These are phyloP conservation scores for Leucophora obtusa DNA, from an alignment of 2,888 invertebrate genomes.

Conservation along the genomic window DNA sequence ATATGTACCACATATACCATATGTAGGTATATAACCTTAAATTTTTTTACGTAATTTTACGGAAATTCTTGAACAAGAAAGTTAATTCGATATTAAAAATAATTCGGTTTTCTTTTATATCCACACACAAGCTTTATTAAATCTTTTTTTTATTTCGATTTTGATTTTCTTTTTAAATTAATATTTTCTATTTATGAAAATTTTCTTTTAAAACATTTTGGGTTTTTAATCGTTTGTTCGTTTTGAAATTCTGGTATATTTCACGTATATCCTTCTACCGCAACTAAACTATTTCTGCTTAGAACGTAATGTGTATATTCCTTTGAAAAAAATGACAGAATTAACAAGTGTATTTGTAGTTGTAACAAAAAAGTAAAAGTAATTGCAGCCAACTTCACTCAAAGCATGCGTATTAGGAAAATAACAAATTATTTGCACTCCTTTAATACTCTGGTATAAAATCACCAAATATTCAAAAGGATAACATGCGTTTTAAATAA, in stretches of 20 bases:
- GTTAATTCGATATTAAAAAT: neutral
- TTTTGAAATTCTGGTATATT: slow-evolving; percentile 34
- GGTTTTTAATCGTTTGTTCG: slow-evolving; percentile 25
- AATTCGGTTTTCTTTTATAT: neutral
- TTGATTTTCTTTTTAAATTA: neutral
- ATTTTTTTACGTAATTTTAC: slow-evolving; percentile 60
- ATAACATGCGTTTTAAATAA: neutral
- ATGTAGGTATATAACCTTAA: slow-evolving; percentile 45
- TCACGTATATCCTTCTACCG: slow-evolving; percentile 57
- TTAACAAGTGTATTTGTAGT: slow-evolving; percentile 56
- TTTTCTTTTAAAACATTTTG: slow-evolving; percentile 3
- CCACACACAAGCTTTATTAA: neutral
- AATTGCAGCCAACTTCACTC: slow-evolving; percentile 60
- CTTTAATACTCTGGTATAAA: slow-evolving; percentile 14
- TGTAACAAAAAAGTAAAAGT: slow-evolving; percentile 24
- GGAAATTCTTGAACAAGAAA: neutral
- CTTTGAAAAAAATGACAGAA: slow-evolving; percentile 53
- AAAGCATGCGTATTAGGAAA: slow-evolving; percentile 41
- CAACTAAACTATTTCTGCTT: slow-evolving; percentile 60
- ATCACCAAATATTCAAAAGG: neutral
- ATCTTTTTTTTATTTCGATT: neutral
- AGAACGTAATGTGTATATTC: slow-evolving; percentile 54
- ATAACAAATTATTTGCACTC: slow-evolving; percentile 16
- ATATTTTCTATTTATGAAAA: neutral
- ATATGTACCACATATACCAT: slow-evolving; percentile 9